phyloP scores from a whole-genome alignment of 2,113 vertebrate species.

The Megaleporinus macrocephalus region DNA sequence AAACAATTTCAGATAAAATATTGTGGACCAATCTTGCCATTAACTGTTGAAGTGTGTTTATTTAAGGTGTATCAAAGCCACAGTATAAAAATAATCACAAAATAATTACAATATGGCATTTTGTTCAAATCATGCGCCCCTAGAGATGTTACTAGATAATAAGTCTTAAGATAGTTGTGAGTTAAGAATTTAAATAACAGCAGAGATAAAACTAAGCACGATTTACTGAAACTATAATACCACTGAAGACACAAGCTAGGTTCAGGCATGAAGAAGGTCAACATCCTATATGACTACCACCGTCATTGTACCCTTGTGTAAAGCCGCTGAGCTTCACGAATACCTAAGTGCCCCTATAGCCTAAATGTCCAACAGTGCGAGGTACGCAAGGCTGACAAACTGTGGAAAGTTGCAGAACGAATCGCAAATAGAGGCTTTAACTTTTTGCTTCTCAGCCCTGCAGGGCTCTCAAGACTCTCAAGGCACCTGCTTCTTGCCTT shows the following conservation, averaged over 20 bases:
- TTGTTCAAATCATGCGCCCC: too few relatives aligned
- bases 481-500: not conserved
- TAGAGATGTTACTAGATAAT: too few relatives aligned
- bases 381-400: not conserved
- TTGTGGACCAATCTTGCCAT: too few relatives aligned
- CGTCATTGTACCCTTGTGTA: not conserved
- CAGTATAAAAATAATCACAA: too few relatives aligned
- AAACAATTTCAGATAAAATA: too few relatives aligned
- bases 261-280: not conserved
- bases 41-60: too few relatives aligned
- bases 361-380: not conserved
- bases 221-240: not conserved
- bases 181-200: too few relatives aligned
- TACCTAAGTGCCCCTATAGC: not conserved
- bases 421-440: not conserved
- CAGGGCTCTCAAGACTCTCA: not conserved
- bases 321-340: not conserved
- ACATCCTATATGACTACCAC: not conserved
- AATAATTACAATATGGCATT: too few relatives aligned
- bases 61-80: too few relatives aligned
- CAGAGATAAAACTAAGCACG: not conserved
- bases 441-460: not conserved
- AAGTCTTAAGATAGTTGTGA: too few relatives aligned
- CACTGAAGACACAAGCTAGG: not conserved
- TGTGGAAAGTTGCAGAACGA: not conserved